A percentile compares a stretch with the other conserved stretches of the same genome.
Conservation (phyloP, 2,113 vertebrate species). For the Platycercus adscitus region DNA sequence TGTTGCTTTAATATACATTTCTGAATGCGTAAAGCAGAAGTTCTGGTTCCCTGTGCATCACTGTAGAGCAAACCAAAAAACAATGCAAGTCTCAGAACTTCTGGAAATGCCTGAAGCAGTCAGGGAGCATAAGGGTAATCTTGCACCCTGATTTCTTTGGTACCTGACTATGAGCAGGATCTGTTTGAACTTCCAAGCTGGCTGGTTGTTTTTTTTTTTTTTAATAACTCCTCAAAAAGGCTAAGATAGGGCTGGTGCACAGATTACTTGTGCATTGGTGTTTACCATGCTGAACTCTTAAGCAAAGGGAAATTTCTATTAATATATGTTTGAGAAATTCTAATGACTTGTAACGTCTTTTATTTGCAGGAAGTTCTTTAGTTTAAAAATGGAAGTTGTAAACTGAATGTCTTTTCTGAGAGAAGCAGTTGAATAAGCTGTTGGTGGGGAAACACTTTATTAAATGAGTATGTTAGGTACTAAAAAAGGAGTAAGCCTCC, state of each 20-base stretch:
- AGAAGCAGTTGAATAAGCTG: not conserved
- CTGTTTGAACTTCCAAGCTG: not conserved
- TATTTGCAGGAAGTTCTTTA: not conserved
- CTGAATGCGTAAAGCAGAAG: constrained; percentile 49
- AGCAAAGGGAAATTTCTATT: not conserved
- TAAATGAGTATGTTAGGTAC: not conserved
- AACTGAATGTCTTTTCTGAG: not conserved
- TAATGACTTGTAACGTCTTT: not conserved
- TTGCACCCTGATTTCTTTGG: not conserved
- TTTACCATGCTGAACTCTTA: not conserved
- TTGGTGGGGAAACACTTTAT: not conserved
- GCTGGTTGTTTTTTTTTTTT: not conserved
- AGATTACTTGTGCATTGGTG: not conserved
- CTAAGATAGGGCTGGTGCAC: not conserved
- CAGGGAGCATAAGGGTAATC: not conserved
- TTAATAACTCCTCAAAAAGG: not conserved
- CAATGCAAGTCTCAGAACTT: not conserved
- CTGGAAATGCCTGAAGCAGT: not conserved
- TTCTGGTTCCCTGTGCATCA: not conserved
- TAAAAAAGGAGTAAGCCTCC: not conserved
- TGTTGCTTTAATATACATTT: constrained; percentile 34
- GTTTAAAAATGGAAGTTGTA: not conserved
- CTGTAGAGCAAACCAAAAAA: not conserved
- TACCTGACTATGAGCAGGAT: not conserved
- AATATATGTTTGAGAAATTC: not conserved